Evolutionary conservation across 2,113 vertebrate genomes (phyloP).

Genomic region (Polyodon spathula): DNA sequence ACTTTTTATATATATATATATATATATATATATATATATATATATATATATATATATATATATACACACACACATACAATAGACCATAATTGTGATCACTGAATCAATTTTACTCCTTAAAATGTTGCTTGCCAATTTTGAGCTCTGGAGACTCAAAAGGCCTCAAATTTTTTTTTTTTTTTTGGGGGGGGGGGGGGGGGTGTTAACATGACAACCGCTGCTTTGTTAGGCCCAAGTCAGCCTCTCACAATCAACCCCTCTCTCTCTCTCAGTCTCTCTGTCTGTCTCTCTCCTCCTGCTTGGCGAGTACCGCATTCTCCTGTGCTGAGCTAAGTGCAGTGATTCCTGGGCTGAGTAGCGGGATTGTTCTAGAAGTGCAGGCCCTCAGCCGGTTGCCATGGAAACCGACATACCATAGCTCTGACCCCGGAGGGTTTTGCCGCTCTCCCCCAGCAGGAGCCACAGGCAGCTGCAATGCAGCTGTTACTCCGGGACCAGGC

Average conservation of each 20-base stretch:
- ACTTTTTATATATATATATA: conserved; percentile 5
- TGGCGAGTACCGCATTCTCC: conserved; percentile 45
- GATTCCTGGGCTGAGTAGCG: conserved; percentile 53
- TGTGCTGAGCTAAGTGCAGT: conserved; percentile 55
- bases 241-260: conserved; percentile 37
- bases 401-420: conserved; percentile 89
- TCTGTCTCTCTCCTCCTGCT: conserved; percentile 21
- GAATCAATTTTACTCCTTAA: conserved; percentile 17
- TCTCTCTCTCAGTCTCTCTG: conserved; percentile 6
- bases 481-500: conserved; percentile 62
- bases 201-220: conserved; percentile 42
- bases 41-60: background rate
- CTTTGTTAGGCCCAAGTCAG: conserved; percentile 44
- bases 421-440: conserved; percentile 79
- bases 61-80: too few relatives aligned
- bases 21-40: conserved; percentile 7
- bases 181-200: conserved; percentile 7
- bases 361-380: conserved; percentile 63
- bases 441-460: conserved; percentile 64
- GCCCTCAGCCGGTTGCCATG: conserved; percentile 76
- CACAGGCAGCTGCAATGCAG: conserved; percentile 88
- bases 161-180: conserved; percentile 18
- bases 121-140: conserved; percentile 25
- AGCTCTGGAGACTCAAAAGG: conserved; percentile 26
- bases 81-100: conserved; percentile 27